A percentile compares a stretch with the other conserved stretches of the same genome.
phyloP scores from a whole-genome alignment of 1,140 invertebrate genomes.

The Cotesia glomerata region DNA sequence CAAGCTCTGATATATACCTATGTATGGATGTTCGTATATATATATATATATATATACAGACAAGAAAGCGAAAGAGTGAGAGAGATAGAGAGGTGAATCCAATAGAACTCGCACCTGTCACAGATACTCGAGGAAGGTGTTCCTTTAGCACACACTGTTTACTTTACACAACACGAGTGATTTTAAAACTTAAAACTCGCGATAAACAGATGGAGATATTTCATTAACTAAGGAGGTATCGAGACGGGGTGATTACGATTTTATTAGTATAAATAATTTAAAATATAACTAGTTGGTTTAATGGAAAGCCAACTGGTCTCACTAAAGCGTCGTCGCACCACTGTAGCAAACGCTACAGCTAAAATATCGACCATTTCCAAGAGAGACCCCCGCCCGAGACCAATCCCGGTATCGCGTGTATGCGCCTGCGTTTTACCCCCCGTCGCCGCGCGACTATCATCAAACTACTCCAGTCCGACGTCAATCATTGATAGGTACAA shows the following conservation, averaged over 20 bases:
- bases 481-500: constrained; percentile 18
- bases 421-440: constrained; percentile 43
- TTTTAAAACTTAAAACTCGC: not conserved
- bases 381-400: constrained; percentile 44
- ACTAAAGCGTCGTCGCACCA: constrained; percentile 51
- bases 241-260: not conserved
- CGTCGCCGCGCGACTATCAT: constrained; percentile 43
- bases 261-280: not conserved
- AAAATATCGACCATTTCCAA: constrained; percentile 58
- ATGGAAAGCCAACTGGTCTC: constrained; percentile 43
- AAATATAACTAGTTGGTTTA: constrained; percentile 14
- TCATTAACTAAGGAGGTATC: not conserved
- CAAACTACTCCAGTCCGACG: not conserved
- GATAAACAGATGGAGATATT: too few species aligned
- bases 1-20: not conserved
- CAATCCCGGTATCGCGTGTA: constrained; percentile 21
- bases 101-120: constrained; percentile 37
- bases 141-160: not conserved
- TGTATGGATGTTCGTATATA: not conserved
- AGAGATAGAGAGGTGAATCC: constrained; percentile 25
- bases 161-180: not conserved
- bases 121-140: constrained; percentile 19
- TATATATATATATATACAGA: not conserved
- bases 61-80: not conserved
- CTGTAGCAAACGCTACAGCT: constrained; percentile 52